Base-by-base conservation (phyloP, 2,797 vertebrate species). In the Heliangelus exortis region DNA sequence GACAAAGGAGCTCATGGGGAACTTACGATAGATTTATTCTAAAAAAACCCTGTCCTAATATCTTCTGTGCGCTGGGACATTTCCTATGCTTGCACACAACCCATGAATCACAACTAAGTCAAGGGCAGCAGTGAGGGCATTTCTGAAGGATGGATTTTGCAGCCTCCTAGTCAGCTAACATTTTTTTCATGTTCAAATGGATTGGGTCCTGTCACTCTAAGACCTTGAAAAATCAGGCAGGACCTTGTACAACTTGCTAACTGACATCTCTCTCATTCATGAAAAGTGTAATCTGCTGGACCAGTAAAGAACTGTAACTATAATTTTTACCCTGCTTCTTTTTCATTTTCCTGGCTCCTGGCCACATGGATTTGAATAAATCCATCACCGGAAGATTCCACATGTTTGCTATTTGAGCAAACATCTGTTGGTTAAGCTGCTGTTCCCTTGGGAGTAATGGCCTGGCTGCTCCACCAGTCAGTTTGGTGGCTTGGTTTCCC, bases 341-440 rank as follows among this genome's bases (percentile, higher is more conserved):
- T 94, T 90, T 87, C 84, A 68, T 95, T 94, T 92, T 94, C 29
- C 91, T 96, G 96, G 92, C 95, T 87, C 25, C 48, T 67, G 61
- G 93, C 94, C 93, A 95, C 87, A 86, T 95, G 87, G 91, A 96
- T 92, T 94, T 96, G 94, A 95, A 95, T 89, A 96, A 96, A 96
- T 96, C 94, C 92, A 95, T 95, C 92, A 96, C 91, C 53, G 54
- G 93, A 95, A 96, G 94, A 95, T 93, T 93, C 95, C 94, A 95
- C 93, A 95, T 96, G 96, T 94, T 97, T 95, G 92, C 91, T 96
- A 69, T 95, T 95, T 89, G 77, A 95, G 87, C 91, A 96, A 92
- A 96, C 94, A 95, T 95, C 95, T 96, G 92, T 91, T 95, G 95
- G 93, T 89, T 96, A 94, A 95, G 72, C 87, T 91, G 93, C 84